A percentile compares a stretch with the other conserved stretches of the same genome.
Evolutionary conservation across 2,797 vertebrate species (phyloP).

Genomic region (Babyrousa celebensis): DNA sequence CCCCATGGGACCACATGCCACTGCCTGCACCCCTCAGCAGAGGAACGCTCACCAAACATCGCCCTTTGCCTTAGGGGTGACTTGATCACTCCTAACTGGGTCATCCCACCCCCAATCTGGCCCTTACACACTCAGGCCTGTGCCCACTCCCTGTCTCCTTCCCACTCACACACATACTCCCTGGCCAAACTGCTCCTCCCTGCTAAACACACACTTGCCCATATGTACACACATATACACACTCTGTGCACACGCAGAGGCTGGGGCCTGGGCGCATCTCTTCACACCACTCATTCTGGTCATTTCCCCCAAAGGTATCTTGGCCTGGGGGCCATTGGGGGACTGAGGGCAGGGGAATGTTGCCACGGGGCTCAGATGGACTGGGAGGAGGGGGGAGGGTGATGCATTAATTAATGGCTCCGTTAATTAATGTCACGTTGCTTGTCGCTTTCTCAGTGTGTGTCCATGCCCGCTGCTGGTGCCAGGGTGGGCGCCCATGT

Average conservation of each 20-base stretch:
- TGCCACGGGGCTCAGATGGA: slow-evolving; percentile 71
- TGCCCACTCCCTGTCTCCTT: background rate
- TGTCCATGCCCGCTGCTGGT: slow-evolving; percentile 90
- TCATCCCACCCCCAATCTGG: slow-evolving; percentile 51
- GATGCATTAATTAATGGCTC: slow-evolving; percentile 89
- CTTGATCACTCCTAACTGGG: slow-evolving; percentile 70
- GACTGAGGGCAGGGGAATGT: slow-evolving; percentile 70
- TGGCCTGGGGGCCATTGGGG: slow-evolving; percentile 65
- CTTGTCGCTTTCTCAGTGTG: slow-evolving; percentile 93
- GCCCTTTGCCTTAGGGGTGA: slow-evolving; percentile 79
- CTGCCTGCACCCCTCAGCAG: slow-evolving; percentile 74
- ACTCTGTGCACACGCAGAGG: background rate
- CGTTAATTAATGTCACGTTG: slow-evolving; percentile 92
- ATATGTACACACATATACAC: background rate
- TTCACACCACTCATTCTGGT: slow-evolving; percentile 79
- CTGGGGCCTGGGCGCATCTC: slow-evolving; percentile 42
- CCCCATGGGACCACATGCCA: slow-evolving; percentile 47
- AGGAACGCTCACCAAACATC: slow-evolving; percentile 59
- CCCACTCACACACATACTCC: background rate
- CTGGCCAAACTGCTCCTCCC: slow-evolving; percentile 60
- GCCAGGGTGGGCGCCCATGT: slow-evolving; percentile 68
- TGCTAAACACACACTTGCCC: slow-evolving; percentile 25
- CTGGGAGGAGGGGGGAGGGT: slow-evolving; percentile 85
- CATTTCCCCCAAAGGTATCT: slow-evolving; percentile 75
- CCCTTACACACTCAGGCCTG: slow-evolving; percentile 73